These are phyloP conservation scores for Andrena trimmerana DNA, from an alignment of 2,888 invertebrate genomes.

Conservation along the genomic window DNA sequence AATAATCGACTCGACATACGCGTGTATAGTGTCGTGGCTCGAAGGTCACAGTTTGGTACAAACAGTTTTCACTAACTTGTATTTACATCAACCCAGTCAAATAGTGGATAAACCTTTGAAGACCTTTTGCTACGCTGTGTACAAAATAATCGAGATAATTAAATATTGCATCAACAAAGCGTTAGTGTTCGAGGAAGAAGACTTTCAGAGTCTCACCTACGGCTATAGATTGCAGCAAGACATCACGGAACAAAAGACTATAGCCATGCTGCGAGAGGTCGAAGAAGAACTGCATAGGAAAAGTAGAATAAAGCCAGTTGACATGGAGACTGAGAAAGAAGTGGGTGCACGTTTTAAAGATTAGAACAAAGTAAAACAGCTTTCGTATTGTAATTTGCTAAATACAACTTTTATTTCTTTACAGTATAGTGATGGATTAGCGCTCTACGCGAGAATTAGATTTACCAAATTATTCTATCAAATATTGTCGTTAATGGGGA, in stretches of 20 bases:
- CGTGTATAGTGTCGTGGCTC: slow-evolving; percentile 98
- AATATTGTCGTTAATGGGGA: slow-evolving; percentile 90
- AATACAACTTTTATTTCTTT: slow-evolving; percentile 51
- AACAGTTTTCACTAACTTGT: slow-evolving; percentile 98
- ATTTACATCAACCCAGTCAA: slow-evolving; percentile 95
- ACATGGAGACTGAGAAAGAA: slow-evolving; percentile 84
- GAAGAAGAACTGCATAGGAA: slow-evolving; percentile 95
- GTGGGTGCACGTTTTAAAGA: slow-evolving; percentile 72
- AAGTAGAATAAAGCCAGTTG: slow-evolving; percentile 87
- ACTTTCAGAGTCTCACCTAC: slow-evolving; percentile 97
- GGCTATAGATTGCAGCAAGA: slow-evolving; percentile 94
- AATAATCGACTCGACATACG: slow-evolving; percentile 96
- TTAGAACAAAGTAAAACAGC: neutral
- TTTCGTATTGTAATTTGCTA: neutral
- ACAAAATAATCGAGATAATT: slow-evolving; percentile 95
- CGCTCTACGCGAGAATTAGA: slow-evolving; percentile 92
- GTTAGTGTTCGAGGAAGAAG: slow-evolving; percentile 97
- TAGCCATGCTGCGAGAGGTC: slow-evolving; percentile 94
- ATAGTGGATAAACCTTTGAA: slow-evolving; percentile 93
- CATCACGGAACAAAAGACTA: slow-evolving; percentile 92
- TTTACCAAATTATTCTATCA: slow-evolving; percentile 95
- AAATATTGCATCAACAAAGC: slow-evolving; percentile 95
- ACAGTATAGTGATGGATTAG: slow-evolving; percentile 88
- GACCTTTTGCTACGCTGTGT: slow-evolving; percentile 94
- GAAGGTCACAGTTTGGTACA: slow-evolving; percentile 98